Base-by-base conservation (phyloP, 2,113 vertebrate genomes). In the Aegithalos caudatus region DNA sequence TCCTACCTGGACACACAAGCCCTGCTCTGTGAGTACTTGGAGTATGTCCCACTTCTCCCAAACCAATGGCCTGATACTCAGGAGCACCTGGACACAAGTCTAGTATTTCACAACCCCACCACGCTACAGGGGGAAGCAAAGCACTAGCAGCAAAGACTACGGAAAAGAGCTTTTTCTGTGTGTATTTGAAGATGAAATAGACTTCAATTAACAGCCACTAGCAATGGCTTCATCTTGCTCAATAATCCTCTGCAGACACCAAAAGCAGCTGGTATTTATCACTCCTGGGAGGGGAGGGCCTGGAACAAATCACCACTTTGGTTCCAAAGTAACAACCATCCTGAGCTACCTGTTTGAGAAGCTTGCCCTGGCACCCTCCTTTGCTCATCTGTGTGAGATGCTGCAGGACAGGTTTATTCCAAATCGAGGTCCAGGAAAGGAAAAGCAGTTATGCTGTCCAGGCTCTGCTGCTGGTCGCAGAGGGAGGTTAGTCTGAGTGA, bases 401-500 rank as follows among this genome's bases (percentile, higher is more conserved):
- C 35, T 54, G 80, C 70, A 86, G 53, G 79, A 77, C 66, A 54
- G 65, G 33, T 38, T 80, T 58, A 19, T 47, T 37, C 64, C 18
- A 80, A 66, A 65, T 11, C 14, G 10, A 47, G 1, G 1, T 31
- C 47, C 7, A 53, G 37, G 54, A 58, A 33, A 54, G 31, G 17
- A 78, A 38, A 21, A 79, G 57, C n/a, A 72, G 66, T n/a, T 71
- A 25, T 1, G 11, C 33, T 60, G 18, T 69, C 70, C 54, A 50
- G 53, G 81, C 45, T 73, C 50, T 79, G 58, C 61, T 80, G 45
- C 2, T 47, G 38, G 61, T 6, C 12, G 50, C 45, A 69, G 66
- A 9, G 0, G 69, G 22, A 90, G 27, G 28, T 77, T 31, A 17
- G 27, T 38, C 21, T 0, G 0, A 57, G 61, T 54, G 29, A 71